Conservation (phyloP, 1,140 invertebrate genomes). For the Odontomachus brunneus region DNA sequence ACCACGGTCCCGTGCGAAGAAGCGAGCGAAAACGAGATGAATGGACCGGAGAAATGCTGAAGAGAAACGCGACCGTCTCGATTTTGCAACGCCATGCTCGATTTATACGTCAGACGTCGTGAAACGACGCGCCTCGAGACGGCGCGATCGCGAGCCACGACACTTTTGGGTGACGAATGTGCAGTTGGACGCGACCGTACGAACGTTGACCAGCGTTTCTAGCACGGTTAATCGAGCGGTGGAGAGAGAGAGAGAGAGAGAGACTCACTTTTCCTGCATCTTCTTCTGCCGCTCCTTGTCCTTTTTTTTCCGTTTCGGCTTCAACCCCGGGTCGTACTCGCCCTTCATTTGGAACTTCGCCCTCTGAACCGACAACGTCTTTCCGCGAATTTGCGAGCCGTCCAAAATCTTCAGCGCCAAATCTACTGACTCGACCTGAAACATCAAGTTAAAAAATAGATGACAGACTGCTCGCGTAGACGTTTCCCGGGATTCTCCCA, state of each 20-base stretch:
- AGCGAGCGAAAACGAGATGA: conserved; percentile 59
- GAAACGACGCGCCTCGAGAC: too few species aligned
- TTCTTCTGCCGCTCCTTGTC: conserved; percentile 96
- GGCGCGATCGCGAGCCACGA: too few species aligned
- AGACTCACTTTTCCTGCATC: conserved; percentile 95
- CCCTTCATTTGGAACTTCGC: conserved; percentile 99
- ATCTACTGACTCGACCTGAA: conserved; percentile 96
- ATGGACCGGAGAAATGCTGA: conserved; percentile 51
- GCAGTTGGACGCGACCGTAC: neutral
- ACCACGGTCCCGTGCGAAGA: conserved; percentile 23
- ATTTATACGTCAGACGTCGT: conserved; percentile 5
- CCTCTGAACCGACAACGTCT: conserved; percentile 94
- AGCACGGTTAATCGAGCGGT: too few species aligned
- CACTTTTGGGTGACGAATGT: conserved; percentile 6
- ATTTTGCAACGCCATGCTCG: conserved; percentile 35
- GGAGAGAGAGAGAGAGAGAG: too few species aligned
- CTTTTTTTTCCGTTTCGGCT: conserved; percentile 96
- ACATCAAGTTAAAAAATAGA: conserved; percentile 70
- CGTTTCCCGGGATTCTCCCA: too few species aligned
- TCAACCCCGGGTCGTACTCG: conserved; percentile 95
- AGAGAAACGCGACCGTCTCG: conserved; percentile 51
- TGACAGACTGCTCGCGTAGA: too few species aligned
- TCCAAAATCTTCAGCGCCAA: conserved; percentile 97
- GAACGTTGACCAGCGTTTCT: neutral
- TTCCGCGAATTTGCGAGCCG: conserved; percentile 92